These are phyloP conservation scores for Ectropis grisescens DNA, from an alignment of 1,140 invertebrate genomes.

Conservation along the genomic window DNA sequence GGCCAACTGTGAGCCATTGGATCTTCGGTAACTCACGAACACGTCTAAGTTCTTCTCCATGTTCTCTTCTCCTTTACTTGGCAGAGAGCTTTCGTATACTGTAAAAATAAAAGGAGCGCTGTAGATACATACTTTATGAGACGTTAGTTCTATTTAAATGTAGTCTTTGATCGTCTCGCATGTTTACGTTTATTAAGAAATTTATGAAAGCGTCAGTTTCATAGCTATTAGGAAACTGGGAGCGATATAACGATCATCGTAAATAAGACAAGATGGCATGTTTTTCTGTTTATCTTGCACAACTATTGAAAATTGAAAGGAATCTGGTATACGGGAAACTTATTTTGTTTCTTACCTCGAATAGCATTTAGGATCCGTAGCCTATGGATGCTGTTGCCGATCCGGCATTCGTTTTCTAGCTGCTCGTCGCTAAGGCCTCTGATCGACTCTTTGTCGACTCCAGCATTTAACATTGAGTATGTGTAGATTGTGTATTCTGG, in stretches of 20 bases:
- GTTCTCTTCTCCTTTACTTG: conserved; percentile 78
- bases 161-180: neutral
- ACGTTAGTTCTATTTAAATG: no score
- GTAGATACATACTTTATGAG: conserved; percentile 3
- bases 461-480: conserved; percentile 95
- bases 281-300: neutral
- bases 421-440: conserved; percentile 91
- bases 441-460: conserved; percentile 90
- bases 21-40: conserved; percentile 97
- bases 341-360: conserved; percentile 77
- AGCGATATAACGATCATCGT: neutral
- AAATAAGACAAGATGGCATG: neutral
- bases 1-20: conserved; percentile 97
- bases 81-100: conserved; percentile 73
- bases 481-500: conserved; percentile 96
- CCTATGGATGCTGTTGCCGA: conserved; percentile 95
- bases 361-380: conserved; percentile 91
- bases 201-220: no score
- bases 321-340: no score
- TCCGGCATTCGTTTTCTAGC: conserved; percentile 89
- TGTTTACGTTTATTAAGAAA: neutral
- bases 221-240: neutral
- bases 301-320: no score
- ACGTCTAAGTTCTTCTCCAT: conserved; percentile 93
- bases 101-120: conserved; percentile 18